A percentile compares a stretch with the other conserved stretches of the same genome.
Evolutionary conservation across 2,797 vertebrate species (phyloP).

Genomic region (Ataeniobius toweri): DNA sequence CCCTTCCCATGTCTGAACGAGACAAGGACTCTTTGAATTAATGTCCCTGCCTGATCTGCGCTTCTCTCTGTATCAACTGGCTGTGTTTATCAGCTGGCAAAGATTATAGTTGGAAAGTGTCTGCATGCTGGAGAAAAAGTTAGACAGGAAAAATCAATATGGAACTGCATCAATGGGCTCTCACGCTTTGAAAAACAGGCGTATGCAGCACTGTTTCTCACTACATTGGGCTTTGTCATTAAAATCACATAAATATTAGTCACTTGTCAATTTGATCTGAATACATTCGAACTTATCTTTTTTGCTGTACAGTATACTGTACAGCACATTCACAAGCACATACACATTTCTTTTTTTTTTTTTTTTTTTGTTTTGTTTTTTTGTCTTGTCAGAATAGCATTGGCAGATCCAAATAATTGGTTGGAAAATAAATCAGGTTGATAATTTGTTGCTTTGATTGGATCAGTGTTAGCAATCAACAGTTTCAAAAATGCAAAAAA

Average conservation of each 20-base stretch:
- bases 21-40: constrained; percentile 59
- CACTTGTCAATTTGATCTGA: constrained; percentile 29
- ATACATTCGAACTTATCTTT: background rate
- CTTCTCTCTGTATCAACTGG: constrained; percentile 53
- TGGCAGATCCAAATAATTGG: background rate
- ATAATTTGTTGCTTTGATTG: background rate
- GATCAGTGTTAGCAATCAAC: background rate
- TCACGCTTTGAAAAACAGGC: constrained; percentile 41
- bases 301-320: background rate
- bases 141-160: constrained; percentile 67
- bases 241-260: constrained; percentile 46
- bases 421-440: background rate
- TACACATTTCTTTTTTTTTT: too few species aligned
- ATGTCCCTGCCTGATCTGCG: constrained; percentile 55
- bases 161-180: constrained; percentile 51
- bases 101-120: constrained; percentile 48
- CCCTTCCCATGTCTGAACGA: constrained; percentile 53
- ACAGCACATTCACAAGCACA: background rate
- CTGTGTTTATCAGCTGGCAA: constrained; percentile 63
- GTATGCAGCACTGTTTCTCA: constrained; percentile 39
- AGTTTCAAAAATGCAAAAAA: background rate
- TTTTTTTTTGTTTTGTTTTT: background rate
- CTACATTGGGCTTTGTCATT: constrained; percentile 31
- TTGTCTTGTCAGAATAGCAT: constrained; percentile 6
- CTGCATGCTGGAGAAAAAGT: constrained; percentile 57